Evolutionary conservation across 2,888 invertebrate species (phyloP).

Genomic region (Deilephila porcellus): DNA sequence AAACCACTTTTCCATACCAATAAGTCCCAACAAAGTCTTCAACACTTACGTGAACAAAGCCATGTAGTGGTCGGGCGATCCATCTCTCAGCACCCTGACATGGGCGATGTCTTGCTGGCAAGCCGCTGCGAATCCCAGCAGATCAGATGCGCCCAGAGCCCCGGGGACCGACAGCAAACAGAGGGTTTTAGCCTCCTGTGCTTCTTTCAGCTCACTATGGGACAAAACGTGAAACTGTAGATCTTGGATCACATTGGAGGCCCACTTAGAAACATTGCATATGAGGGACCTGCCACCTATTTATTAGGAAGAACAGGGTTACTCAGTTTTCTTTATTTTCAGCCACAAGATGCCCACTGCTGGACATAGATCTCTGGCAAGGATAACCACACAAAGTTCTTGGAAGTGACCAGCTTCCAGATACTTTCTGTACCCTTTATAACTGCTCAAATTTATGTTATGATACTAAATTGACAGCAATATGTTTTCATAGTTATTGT

Average conservation of each 20-base stretch:
- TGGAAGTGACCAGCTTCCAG: no score
- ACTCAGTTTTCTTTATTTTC: no score
- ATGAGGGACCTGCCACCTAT: not conserved
- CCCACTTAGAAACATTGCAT: not conserved
- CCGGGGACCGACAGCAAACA: constrained; percentile 96
- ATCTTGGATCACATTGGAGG: no score
- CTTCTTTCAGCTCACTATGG: constrained; percentile 89
- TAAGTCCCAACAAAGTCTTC: not conserved
- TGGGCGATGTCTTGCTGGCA: constrained; percentile 95
- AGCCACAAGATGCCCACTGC: no score
- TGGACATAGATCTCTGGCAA: no score
- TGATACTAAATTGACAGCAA: no score
- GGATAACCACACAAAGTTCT: no score
- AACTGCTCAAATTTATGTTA: no score
- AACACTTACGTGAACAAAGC: constrained; percentile 92
- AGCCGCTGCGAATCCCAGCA: constrained; percentile 96
- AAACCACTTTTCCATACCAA: no score
- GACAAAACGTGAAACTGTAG: constrained; percentile 30
- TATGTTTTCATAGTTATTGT: no score
- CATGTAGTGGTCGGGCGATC: constrained; percentile 98
- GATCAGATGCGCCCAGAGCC: constrained; percentile 95
- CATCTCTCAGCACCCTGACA: constrained; percentile 95
- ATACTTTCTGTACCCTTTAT: not conserved
- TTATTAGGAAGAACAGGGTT: not conserved
- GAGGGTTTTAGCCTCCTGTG: constrained; percentile 91